Evolutionary conservation across 2,113 vertebrate species (phyloP).

Genomic region (Caranx ignobilis): DNA sequence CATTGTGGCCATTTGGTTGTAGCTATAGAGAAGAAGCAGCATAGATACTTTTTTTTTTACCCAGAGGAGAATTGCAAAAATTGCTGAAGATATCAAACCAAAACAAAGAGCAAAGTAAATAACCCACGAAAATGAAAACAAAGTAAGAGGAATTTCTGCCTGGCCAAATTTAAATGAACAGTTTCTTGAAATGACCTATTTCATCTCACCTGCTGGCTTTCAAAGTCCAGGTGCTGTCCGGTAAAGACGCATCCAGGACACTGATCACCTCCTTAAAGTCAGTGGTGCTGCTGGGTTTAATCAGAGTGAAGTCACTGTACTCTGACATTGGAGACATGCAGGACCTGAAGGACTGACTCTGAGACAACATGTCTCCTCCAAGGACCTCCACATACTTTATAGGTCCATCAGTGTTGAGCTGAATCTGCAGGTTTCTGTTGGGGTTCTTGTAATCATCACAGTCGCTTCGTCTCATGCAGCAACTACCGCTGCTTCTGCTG

Average conservation of each 20-base stretch:
- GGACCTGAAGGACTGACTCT: conserved; percentile 84
- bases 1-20: background rate
- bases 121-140: background rate
- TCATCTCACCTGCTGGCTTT: conserved; percentile 81
- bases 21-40: background rate
- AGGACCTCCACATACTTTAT: conserved; percentile 88
- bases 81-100: background rate
- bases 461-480: conserved; percentile 65
- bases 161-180: too few relatives aligned
- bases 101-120: background rate
- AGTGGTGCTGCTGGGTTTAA: conserved; percentile 83
- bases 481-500: conserved; percentile 79
- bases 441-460: conserved; percentile 77
- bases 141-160: background rate
- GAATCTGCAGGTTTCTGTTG: conserved; percentile 82
- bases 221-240: conserved; percentile 82
- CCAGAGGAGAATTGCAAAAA: background rate
- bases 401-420: conserved; percentile 86
- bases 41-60: background rate
- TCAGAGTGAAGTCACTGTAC: conserved; percentile 87
- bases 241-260: conserved; percentile 73
- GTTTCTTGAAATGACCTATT: background rate
- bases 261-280: conserved; percentile 79
- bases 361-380: conserved; percentile 85
- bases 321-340: conserved; percentile 87